These are phyloP conservation scores for Thymelicus acteon DNA, from an alignment of 2,888 invertebrate species.

Conservation along the genomic window DNA sequence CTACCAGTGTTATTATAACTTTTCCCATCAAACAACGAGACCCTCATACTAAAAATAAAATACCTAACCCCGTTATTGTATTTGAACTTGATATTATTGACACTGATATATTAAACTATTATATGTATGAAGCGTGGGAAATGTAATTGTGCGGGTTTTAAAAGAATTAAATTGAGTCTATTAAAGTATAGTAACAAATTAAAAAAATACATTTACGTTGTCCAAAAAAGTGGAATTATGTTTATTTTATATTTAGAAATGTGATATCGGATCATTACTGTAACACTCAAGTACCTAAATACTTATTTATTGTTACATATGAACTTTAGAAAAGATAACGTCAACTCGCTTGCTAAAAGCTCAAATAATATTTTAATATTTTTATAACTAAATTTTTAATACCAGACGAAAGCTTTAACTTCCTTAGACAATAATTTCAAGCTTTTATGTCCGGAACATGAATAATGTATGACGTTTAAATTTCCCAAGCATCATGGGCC, in stretches of 20 bases:
- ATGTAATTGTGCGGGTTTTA: slow-evolving; percentile 50
- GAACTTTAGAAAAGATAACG: too few species aligned
- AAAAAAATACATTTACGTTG: too few species aligned
- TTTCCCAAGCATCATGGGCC: slow-evolving; percentile 71
- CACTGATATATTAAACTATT: slow-evolving; percentile 52
- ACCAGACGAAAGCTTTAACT: background rate
- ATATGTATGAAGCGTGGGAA: slow-evolving; percentile 46
- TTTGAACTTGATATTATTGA: slow-evolving; percentile 57
- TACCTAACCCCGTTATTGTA: slow-evolving; percentile 64
- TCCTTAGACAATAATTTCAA: slow-evolving; percentile 9
- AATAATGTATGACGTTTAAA: slow-evolving; percentile 73
- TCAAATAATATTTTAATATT: background rate
- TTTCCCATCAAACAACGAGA: slow-evolving; percentile 70
- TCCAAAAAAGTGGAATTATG: too few species aligned
- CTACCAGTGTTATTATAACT: slow-evolving; percentile 58
- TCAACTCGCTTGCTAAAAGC: background rate
- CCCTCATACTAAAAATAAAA: slow-evolving; percentile 71
- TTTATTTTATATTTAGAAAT: too few species aligned
- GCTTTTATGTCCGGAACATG: slow-evolving; percentile 47
- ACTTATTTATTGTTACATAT: too few species aligned
- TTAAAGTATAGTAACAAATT: too few species aligned
- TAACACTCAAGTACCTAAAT: background rate
- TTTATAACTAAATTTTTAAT: background rate
- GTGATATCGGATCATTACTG: too few species aligned
- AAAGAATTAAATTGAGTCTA: too few species aligned